Base-by-base conservation (phyloP, 2,113 vertebrate species). In the Chaenocephalus aceratus region DNA sequence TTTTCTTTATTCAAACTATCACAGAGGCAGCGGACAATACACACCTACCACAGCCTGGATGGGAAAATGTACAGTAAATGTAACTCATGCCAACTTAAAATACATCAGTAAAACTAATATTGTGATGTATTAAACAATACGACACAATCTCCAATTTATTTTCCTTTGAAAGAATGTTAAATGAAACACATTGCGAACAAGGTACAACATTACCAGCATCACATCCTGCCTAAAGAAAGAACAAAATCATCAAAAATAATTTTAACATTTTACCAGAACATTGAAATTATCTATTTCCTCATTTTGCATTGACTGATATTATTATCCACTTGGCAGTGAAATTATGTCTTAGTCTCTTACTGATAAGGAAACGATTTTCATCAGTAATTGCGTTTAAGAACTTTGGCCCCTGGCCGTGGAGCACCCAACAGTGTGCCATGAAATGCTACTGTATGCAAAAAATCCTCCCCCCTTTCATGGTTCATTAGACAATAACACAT, bases 331-430 rank as follows among this genome's bases (percentile, higher is more conserved):
- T 72, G 80, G 64, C 75, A 80, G 72, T 82, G 62, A 84, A 91
- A 91, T 86, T 66, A 61, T 83, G 87, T 78, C 36, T 41, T 41
- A 41, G 36, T 41, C 79, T 86, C 79, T 71, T 60, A 73, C 72
- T 77, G 89, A 93, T 93, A 93, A 91, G 70, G 61, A 88, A 92
- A 84, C 18, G 85, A 91, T 93, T 92, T 94, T 66, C 89, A 91
- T 85, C 91, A 75, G 87, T 91, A 93, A 95, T 90, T 92, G 89
- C 84, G 34, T 88, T 94, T 81, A 86, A 93, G 86, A 92, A 90
- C 88, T 89, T 91, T 91, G 89, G 87, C 94, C 92, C 63, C 83
- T 89, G 89, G 94, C 88, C 83, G 71, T 69, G 75, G 68, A 85
- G 68, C 70, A 70, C 36, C 82, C 64, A 85, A 82, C 72, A 82